Conservation (phyloP, 2,888 invertebrate genomes). For the Pyrrhosoma nymphula region DNA sequence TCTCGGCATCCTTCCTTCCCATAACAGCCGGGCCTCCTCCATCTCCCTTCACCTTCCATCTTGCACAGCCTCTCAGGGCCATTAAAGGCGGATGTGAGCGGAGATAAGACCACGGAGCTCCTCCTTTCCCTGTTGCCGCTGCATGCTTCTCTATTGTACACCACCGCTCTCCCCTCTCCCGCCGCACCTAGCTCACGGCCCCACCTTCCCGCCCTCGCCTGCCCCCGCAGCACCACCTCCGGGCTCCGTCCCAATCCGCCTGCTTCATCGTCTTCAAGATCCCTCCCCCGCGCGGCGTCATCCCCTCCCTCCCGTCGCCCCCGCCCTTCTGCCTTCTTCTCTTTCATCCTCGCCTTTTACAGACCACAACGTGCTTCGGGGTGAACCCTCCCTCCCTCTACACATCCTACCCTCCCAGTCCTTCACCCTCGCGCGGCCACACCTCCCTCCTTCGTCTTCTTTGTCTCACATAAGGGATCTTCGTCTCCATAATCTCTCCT, state of each 20-base stretch:
- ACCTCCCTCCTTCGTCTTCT: neutral
- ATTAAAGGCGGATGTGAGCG: constrained; percentile 46
- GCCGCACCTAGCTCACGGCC: neutral
- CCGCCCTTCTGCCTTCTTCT: neutral
- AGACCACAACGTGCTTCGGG: neutral
- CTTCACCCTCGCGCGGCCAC: neutral
- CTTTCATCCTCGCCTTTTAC: neutral
- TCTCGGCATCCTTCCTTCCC: neutral
- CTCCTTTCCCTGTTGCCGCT: neutral
- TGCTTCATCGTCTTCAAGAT: neutral
- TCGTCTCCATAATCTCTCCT: neutral
- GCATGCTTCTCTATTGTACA: neutral
- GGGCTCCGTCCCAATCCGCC: neutral
- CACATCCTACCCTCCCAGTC: neutral
- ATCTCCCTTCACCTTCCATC: neutral
- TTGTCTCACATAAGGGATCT: neutral
- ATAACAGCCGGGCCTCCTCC: neutral
- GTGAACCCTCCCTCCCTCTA: neutral
- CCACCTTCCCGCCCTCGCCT: neutral
- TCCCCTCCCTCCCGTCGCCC: too few species aligned
- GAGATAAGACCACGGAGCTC: neutral
- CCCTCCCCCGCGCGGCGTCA: neutral
- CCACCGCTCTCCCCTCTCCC: neutral
- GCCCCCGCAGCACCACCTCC: neutral
- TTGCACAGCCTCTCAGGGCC: constrained; percentile 16